A percentile compares a stretch with the other conserved stretches of the same genome.
These are phyloP conservation scores for Tipula vernalis DNA, from an alignment of 2,888 invertebrate genomes.

Conservation along the genomic window DNA sequence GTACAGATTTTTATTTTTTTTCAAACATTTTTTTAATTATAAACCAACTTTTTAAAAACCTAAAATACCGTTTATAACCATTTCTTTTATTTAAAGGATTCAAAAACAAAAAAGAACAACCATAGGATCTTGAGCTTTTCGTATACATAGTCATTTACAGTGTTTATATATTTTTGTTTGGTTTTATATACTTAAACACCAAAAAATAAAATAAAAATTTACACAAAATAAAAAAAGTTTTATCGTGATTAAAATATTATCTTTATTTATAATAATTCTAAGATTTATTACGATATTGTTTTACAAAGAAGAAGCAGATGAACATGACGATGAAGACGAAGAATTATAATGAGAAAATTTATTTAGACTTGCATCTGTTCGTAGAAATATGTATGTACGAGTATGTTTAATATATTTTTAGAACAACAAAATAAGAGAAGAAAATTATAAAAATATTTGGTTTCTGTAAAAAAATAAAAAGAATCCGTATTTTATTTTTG, in stretches of 20 bases:
- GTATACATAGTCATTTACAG: not conserved
- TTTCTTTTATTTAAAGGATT: not conserved
- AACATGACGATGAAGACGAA: not conserved
- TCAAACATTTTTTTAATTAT: not conserved
- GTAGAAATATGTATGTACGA: not conserved
- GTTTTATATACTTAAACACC: not conserved
- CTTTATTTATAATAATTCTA: not conserved
- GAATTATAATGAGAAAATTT: not conserved
- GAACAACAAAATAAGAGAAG: not conserved
- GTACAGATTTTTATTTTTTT: not conserved
- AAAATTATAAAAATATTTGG: not conserved
- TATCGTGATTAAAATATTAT: not conserved
- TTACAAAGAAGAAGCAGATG: not conserved
- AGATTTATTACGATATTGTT: not conserved
- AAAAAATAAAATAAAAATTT: not conserved
- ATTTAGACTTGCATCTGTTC: not conserved
- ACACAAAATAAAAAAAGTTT: not conserved
- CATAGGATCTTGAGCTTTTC: not conserved
- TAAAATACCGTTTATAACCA: not conserved
- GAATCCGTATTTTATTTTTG: not conserved
- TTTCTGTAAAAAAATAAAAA: not conserved
- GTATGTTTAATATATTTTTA: not conserved
- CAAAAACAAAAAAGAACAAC: not conserved
- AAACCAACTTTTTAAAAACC: not conserved
- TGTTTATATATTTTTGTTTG: not conserved